Conservation (phyloP, 2,888 invertebrate genomes). For the Formica aserva region DNA sequence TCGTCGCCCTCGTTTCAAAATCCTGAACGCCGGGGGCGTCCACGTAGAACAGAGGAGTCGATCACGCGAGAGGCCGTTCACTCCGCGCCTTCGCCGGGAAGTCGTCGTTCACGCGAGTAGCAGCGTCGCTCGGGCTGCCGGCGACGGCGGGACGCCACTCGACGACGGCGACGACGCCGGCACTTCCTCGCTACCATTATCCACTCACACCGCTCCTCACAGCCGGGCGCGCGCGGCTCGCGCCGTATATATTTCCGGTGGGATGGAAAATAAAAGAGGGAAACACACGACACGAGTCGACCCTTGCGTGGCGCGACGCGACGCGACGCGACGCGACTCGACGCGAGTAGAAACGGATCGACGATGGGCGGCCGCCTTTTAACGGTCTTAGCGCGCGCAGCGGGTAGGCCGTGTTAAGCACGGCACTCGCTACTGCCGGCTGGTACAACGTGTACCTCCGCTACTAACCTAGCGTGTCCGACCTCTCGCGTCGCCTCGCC, state of each 20-base stretch:
- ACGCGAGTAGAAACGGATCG: slow-evolving; percentile 48
- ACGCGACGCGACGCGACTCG: slow-evolving; percentile 46
- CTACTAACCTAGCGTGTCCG: slow-evolving; percentile 78
- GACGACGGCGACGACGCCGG: slow-evolving; percentile 69
- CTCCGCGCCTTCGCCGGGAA: slow-evolving; percentile 64
- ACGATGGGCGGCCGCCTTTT: slow-evolving; percentile 54
- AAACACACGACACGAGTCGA: not conserved
- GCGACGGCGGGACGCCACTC: slow-evolving; percentile 73
- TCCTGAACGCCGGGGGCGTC: slow-evolving; percentile 15
- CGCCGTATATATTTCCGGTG: not conserved
- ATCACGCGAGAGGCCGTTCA: slow-evolving; percentile 59
- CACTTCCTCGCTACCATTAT: slow-evolving; percentile 69
- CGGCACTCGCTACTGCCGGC: slow-evolving; percentile 84
- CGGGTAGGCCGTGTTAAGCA: slow-evolving; percentile 82
- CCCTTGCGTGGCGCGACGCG: not conserved
- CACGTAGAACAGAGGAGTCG: not conserved
- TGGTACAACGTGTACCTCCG: slow-evolving; percentile 84
- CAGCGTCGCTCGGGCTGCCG: slow-evolving; percentile 67
- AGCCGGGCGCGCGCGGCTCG: slow-evolving; percentile 31
- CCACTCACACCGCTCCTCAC: slow-evolving; percentile 33
- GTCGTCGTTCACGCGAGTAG: slow-evolving; percentile 60
- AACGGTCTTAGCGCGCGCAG: slow-evolving; percentile 61
- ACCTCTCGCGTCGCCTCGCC: slow-evolving; percentile 48
- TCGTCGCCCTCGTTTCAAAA: slow-evolving; percentile 45
- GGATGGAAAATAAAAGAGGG: not conserved